A percentile compares a stretch with the other conserved stretches of the same genome.
Evolutionary conservation across 1,140 invertebrate species (phyloP).

Genomic region (Portunus trituberculatus): DNA sequence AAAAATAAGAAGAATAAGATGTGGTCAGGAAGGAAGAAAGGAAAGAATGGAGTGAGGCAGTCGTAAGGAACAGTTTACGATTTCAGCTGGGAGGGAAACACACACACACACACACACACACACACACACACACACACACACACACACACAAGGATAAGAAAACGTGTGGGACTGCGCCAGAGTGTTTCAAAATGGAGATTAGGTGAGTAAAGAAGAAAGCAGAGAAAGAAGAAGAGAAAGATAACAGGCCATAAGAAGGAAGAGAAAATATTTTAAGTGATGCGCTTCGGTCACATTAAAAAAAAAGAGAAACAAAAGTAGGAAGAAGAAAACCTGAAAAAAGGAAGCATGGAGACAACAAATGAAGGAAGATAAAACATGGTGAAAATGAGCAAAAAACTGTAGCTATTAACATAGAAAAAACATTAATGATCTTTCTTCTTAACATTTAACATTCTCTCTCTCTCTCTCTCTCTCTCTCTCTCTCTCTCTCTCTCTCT

Average conservation of each 20-base stretch:
- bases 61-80: neutral
- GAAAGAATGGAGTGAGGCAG: slow-evolving; percentile 20
- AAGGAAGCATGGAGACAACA: neutral
- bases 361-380: neutral
- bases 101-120: no score
- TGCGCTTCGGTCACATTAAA: neutral
- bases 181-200: slow-evolving; percentile 14
- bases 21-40: neutral
- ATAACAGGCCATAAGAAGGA: neutral
- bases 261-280: neutral
- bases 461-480: no score
- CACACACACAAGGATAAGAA: neutral
- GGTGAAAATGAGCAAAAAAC: neutral
- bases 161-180: neutral
- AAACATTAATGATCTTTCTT: neutral
- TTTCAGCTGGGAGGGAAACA: neutral
- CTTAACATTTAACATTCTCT: no score
- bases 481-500: slow-evolving; percentile 8
- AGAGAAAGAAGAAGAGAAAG: neutral
- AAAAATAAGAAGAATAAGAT: neutral
- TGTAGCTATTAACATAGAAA: neutral
- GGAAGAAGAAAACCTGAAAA: neutral
- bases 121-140: no score
- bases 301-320: neutral
- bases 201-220: neutral